Evolutionary conservation across 2,888 invertebrate species (phyloP), one percentile per base, ranked within the genome.

Genomic region (Chouioia cunea): DNA sequence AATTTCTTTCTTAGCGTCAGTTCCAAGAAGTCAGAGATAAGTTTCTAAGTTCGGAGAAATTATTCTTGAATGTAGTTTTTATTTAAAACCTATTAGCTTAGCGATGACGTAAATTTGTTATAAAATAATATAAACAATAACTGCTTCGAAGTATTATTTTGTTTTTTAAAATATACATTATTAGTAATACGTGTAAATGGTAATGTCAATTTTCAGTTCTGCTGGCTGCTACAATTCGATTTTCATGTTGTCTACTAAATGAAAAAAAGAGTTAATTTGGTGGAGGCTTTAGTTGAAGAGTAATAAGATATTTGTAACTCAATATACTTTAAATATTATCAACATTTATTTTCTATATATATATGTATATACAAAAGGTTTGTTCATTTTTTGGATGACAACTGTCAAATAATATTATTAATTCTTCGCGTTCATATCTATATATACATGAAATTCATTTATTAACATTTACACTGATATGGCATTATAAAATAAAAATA

Each of bases 391-490:
- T 27, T 27, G 3, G 6, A 27, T 36, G 36, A 36, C 36, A 36
- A 36, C 6, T 36, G 1, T 12, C 12, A 6, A 36, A 12, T 36
- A 8, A 6, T 36, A 36, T 36, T 1, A 36, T 36, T 36, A 8
- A 18, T 36, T 43, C 1, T 18, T 20, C 14, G 6, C 15, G 22
- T 62, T 56, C 43, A 53, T 50, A 36, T 64, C 43, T 62, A 46
- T 22, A 48, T 71, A 71, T 71, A 71, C 71, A 71, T 22, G 44
- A 60, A 67, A 66, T 66, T 63, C n/a, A 58, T 66, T 50, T 56
- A 43, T 43, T 12, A 18, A 20, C 59, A 58, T 58, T 43, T n/a
- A 36, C 36, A 36, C 10, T 36, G 36, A 10, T 36, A 36, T 1
- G 36, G 36, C 36, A 36, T 18, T 50, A 16, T 15, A 54, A 54